phyloP scores from a whole-genome alignment of 2,888 invertebrate species.

The Branchipolynoe longqiensis region DNA sequence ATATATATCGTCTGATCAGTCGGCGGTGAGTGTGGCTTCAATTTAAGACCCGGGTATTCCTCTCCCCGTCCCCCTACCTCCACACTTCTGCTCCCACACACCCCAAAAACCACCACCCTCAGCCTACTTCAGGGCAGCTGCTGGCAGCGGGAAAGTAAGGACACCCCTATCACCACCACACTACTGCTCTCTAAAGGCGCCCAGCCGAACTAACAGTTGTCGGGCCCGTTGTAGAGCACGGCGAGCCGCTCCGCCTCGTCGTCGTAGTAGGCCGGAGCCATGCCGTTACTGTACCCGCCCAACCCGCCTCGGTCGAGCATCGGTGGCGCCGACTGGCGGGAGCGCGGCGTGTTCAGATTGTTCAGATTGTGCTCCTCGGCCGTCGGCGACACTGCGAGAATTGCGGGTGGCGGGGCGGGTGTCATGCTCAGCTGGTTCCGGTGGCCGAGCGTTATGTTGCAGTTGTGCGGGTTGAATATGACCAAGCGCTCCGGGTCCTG shows the following conservation, averaged over 20 bases:
- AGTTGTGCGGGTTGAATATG: conserved; percentile 23
- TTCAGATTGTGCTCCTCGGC: not conserved
- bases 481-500: conserved; percentile 6
- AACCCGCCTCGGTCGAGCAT: not conserved
- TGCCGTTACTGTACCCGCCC: not conserved
- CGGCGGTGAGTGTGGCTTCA: too few species aligned
- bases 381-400: not conserved
- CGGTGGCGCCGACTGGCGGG: conserved; percentile 10
- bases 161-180: not conserved
- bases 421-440: conserved; percentile 8
- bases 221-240: conserved; percentile 8
- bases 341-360: conserved; percentile 8
- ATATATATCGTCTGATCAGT: too few species aligned
- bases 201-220: not conserved
- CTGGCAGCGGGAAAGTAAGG: not conserved
- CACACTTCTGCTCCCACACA: too few species aligned
- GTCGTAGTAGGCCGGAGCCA: not conserved
- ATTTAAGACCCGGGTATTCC: too few species aligned
- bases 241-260: conserved; percentile 4
- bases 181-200: not conserved
- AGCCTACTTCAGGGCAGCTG: too few species aligned
- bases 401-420: not conserved
- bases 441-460: conserved; percentile 5
- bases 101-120: too few species aligned
- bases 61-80: too few species aligned